These are phyloP conservation scores for Gasterosteus nipponicus DNA, from an alignment of 2,113 vertebrate genomes.

Conservation along the genomic window DNA sequence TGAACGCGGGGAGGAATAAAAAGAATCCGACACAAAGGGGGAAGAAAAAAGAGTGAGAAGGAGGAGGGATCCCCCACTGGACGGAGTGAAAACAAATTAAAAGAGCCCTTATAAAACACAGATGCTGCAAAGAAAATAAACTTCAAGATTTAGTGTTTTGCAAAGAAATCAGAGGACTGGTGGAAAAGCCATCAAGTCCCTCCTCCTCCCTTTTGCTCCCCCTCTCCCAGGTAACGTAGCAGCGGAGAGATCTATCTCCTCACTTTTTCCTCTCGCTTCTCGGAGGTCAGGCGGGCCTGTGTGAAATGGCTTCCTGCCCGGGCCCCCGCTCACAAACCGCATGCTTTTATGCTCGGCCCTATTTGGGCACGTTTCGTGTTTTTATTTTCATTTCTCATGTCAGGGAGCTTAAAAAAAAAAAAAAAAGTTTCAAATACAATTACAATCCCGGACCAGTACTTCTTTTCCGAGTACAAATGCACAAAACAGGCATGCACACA, in stretches of 20 bases:
- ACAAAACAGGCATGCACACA: background rate
- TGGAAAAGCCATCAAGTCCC: slow-evolving; percentile 92
- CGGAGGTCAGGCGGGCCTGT: slow-evolving; percentile 76
- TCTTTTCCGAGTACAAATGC: slow-evolving; percentile 26
- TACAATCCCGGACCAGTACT: background rate
- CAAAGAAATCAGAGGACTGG: slow-evolving; percentile 86
- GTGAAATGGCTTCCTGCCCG: slow-evolving; percentile 78
- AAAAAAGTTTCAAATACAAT: background rate
- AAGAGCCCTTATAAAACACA: slow-evolving; percentile 96
- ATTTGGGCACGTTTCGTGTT: slow-evolving; percentile 57
- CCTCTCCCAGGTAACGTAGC: slow-evolving; percentile 81
- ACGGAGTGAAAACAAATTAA: slow-evolving; percentile 97
- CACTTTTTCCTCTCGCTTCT: slow-evolving; percentile 12
- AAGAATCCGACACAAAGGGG: slow-evolving; percentile 86
- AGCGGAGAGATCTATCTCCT: slow-evolving; percentile 44
- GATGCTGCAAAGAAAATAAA: slow-evolving; percentile 98
- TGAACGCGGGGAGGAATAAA: slow-evolving; percentile 76
- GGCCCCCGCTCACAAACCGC: slow-evolving; percentile 61
- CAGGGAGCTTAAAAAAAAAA: slow-evolving; percentile 29
- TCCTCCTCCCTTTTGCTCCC: background rate
- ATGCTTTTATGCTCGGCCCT: slow-evolving; percentile 71
- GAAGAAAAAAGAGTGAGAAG: slow-evolving; percentile 73
- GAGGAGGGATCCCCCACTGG: slow-evolving; percentile 84
- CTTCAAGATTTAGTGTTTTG: slow-evolving; percentile 92
- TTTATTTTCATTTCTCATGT: slow-evolving; percentile 65